Base-by-base conservation (phyloP, 2,113 vertebrate species). In the Aphyosemion australe region DNA sequence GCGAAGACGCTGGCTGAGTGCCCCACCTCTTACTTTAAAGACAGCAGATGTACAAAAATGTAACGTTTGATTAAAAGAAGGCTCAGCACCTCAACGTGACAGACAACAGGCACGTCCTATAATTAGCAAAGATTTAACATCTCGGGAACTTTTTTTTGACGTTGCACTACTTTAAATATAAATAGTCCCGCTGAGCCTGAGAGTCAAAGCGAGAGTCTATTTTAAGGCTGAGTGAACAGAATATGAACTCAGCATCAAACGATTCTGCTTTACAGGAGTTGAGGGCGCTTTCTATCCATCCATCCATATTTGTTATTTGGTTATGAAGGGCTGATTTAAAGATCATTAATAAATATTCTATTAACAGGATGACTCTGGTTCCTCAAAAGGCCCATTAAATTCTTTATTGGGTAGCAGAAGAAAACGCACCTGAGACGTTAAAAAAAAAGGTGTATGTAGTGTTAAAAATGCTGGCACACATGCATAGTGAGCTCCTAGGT, bases 221-320 rank as follows among this genome's bases (percentile, higher is more conserved):
- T 72, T 68, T 11, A 37, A 55, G 51, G 14, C 31, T 26, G 37
- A 37, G 57, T 71, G 65, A 61, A 32, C 49, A 57, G 32, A 76
- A 76, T 65, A 61, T 74, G 21, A 81, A 61, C 50, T 52, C 1
- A 48, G 61, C 51, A 61, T 72, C 49, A 77, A 72, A 75, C 13
- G 41, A 52, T 84, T 61, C 54, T 47, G n/a, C n/a, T 18, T 66
- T 71, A 61, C 31, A 50, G 18, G 31, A 69, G 42, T 16, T 57
- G 53, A 63, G 15, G 6, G 57, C 21, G 52, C 16, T 8, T 37
- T 37, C 26, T 26, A 26, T 26, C 26, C 34, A 37, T 10, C 34
- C 34, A 37, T 9, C 21, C 12, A 32, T 57, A 58, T 43, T 42
- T 37, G 67, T 49, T 61, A 46, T 62, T 55, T 69, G 55, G 51